Evolutionary conservation across 2,797 vertebrate species (phyloP).

Genomic region (Glossophaga mutica): DNA sequence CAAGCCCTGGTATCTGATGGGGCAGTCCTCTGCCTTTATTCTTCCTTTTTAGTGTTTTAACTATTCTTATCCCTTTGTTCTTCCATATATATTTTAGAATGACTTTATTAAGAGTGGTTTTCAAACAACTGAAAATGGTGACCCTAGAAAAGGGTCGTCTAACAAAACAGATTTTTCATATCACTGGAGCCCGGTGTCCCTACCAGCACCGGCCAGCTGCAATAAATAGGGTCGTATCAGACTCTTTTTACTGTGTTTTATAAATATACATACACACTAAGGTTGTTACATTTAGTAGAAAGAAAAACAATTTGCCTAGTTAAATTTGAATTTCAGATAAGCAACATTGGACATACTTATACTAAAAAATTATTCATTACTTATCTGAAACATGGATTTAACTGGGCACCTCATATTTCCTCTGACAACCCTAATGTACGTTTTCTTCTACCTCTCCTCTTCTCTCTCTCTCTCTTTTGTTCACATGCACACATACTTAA

Average conservation of each 20-base stretch:
- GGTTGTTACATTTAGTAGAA: not conserved
- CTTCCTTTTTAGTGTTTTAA: not conserved
- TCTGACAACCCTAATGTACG: not conserved
- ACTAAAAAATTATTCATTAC: not conserved
- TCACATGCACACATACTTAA: not conserved
- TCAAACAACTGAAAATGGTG: not conserved
- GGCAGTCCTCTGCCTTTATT: not conserved
- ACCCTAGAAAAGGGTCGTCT: not conserved
- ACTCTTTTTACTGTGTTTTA: not conserved
- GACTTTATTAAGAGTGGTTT: not conserved
- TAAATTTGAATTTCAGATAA: constrained; percentile 34
- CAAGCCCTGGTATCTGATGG: not conserved
- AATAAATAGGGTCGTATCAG: not conserved
- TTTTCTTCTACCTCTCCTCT: too few species aligned
- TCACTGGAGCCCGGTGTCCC: not conserved
- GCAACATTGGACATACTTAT: not conserved
- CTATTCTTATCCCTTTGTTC: not conserved
- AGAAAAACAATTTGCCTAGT: not conserved
- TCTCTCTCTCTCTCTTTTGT: not conserved
- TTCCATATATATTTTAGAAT: not conserved
- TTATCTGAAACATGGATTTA: constrained; percentile 20
- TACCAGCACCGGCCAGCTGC: not conserved
- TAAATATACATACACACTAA: not conserved
- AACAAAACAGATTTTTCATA: not conserved
- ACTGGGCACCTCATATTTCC: not conserved